Evolutionary conservation across 2,113 vertebrate species (phyloP).

Genomic region (Phalacrocorax pelagicus): DNA sequence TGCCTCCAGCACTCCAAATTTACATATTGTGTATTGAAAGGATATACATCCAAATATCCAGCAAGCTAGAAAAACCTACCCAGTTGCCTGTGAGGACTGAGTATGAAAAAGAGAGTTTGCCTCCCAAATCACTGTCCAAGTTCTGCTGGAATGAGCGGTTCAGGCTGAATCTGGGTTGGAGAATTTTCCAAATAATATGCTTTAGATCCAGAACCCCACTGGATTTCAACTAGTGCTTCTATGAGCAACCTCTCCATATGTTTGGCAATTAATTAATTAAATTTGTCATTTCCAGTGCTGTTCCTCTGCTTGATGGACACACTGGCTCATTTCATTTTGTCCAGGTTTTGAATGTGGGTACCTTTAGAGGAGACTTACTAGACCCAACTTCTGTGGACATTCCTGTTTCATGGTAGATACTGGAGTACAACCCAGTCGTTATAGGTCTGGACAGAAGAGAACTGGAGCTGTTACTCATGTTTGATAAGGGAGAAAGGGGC

Average conservation of each 20-base stretch:
- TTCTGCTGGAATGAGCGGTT: neutral
- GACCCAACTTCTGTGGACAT: neutral
- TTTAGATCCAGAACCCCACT: neutral
- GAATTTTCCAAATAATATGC: neutral
- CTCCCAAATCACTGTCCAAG: neutral
- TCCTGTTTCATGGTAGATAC: neutral
- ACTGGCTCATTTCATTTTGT: neutral
- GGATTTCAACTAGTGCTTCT: neutral
- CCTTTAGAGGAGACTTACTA: neutral
- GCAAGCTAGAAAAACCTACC: neutral
- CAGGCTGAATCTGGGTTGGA: neutral
- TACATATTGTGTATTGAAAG: neutral
- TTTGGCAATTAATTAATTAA: neutral
- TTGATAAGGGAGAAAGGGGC: neutral
- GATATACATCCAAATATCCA: neutral
- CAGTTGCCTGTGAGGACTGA: neutral
- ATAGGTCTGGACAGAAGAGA: neutral
- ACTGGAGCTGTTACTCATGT: neutral
- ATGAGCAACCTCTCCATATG: neutral
- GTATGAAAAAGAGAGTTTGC: neutral
- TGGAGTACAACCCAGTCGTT: neutral
- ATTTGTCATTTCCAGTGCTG: neutral
- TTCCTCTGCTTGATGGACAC: neutral
- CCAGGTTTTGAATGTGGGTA: neutral
- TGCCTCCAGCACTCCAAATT: neutral